Evolutionary conservation across 2,888 invertebrate genomes (phyloP), one percentile per base, ranked within the genome.

Genomic region (Amaurobius ferox): DNA sequence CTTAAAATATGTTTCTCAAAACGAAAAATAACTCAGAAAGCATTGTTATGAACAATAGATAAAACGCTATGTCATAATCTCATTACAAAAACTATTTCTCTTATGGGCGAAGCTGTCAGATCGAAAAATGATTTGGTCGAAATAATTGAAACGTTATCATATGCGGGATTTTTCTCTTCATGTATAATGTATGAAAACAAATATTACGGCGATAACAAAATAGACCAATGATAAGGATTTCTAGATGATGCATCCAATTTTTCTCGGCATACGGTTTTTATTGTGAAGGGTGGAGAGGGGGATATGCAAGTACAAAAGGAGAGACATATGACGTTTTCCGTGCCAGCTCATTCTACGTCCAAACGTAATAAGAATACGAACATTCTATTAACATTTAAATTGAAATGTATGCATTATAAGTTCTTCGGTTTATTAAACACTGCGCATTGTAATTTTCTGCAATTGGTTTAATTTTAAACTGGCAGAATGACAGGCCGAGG

Each of bases 111-210:
- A 16, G 74, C 74, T 80, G 80, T 80, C 80, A 80, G 80, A 80
- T 68, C 73, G 74, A 67, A 67, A 73, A 73, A 80, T 80, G 67
- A 80, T 80, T 80, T 66, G 48, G 74, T 39, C 61, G 74, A 72
- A 80, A 74, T 80, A 80, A 80, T 80, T 67, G 80, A 80, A 80
- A 80, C 61, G 80, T 80, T 80, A 80, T 80, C 80, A 74, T 80
- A 9, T 66, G 23, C 62, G 48, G 32, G 1, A 30, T 74, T 67
- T 71, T 73, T 80, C 35, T 67, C 19, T 40, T 80, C 73, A 80
- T 80, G 73, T 73, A 80, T 79, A 72, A 79, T 79, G 72, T 72
- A 79, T 80, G 61, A 74, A 74, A 44, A 44, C 5, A 35, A 44
- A 16, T 44, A 44, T 16, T 44, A 72, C 72, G 79, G 61, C 72